A percentile compares a stretch with the other conserved stretches of the same genome.
Conservation (phyloP, 2,797 vertebrate genomes). For the Phoxinus dragarum region DNA sequence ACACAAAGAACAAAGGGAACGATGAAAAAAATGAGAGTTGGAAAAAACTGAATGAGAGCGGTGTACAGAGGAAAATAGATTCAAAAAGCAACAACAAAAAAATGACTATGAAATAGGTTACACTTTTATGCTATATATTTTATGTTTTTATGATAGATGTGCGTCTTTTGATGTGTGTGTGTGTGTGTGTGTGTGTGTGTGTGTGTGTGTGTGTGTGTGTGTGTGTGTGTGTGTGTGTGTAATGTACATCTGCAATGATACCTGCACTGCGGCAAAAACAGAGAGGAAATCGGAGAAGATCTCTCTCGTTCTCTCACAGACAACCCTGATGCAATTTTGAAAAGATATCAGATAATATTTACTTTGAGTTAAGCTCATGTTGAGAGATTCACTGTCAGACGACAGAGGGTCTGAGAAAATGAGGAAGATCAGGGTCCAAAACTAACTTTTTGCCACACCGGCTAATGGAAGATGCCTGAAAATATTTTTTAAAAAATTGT, state of each 20-base stretch:
- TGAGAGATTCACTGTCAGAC: constrained; percentile 14
- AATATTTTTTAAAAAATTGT: not conserved
- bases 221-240: constrained; percentile 39
- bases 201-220: constrained; percentile 1
- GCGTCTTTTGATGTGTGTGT: not conserved
- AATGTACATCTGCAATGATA: constrained; percentile 45
- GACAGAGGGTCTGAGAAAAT: not conserved
- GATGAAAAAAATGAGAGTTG: not conserved
- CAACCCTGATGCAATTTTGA: not conserved
- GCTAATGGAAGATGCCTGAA: too few relatives aligned
- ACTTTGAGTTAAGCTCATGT: constrained; percentile 17
- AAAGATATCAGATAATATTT: not conserved
- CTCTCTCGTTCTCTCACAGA: not conserved
- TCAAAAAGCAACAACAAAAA: not conserved
- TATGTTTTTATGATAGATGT: not conserved
- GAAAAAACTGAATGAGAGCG: not conserved
- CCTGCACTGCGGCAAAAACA: constrained; percentile 47
- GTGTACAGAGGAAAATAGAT: not conserved
- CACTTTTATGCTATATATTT: not conserved
- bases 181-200: not conserved
- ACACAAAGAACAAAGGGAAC: not conserved
- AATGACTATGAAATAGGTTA: not conserved
- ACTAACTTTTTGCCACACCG: not conserved
- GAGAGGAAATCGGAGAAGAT: constrained; percentile 32
- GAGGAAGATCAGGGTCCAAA: not conserved